Conservation (phyloP, 2,113 vertebrate species). For the Panthera tigris region DNA sequence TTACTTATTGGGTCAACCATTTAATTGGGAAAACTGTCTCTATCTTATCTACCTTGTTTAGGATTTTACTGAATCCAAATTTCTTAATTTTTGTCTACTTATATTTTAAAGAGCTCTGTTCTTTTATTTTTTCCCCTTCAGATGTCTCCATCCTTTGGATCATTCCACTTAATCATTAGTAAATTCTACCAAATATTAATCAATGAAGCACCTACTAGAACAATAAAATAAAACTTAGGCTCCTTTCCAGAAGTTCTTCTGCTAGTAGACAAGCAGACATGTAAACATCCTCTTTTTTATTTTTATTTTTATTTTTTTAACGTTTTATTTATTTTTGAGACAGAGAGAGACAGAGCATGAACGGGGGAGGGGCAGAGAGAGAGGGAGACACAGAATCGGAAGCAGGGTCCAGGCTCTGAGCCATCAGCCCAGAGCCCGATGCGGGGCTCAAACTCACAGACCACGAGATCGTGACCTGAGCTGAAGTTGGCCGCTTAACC, state of each 20-base stretch:
- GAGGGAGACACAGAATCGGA: too few relatives aligned
- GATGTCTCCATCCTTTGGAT: not conserved
- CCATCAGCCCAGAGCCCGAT: too few relatives aligned
- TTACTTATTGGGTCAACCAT: not conserved
- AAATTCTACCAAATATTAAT: slow-evolving; percentile 3
- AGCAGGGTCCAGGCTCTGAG: too few relatives aligned
- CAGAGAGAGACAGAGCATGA: too few relatives aligned
- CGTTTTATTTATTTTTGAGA: too few relatives aligned
- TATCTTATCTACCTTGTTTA: not conserved
- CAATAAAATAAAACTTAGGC: not conserved
- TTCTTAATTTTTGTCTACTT: slow-evolving; percentile 32
- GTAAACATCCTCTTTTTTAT: not conserved
- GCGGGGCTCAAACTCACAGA: too few relatives aligned
- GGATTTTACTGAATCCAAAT: slow-evolving; percentile 4
- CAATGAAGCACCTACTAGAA: not conserved
- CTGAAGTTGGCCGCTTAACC: too few relatives aligned
- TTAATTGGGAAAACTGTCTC: not conserved
- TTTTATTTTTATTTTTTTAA: too few relatives aligned
- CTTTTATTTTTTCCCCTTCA: not conserved
- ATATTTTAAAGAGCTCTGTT: not conserved
- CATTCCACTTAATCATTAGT: not conserved
- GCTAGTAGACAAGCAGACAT: not conserved
- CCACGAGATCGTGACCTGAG: too few relatives aligned
- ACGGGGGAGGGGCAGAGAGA: too few relatives aligned
- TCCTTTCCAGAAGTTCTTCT: not conserved